Percentiles rank a stretch among this genome's conserved stretches.
Evolutionary conservation across 2,888 invertebrate genomes (phyloP).

Genomic region (Megastigmus dorsalis): DNA sequence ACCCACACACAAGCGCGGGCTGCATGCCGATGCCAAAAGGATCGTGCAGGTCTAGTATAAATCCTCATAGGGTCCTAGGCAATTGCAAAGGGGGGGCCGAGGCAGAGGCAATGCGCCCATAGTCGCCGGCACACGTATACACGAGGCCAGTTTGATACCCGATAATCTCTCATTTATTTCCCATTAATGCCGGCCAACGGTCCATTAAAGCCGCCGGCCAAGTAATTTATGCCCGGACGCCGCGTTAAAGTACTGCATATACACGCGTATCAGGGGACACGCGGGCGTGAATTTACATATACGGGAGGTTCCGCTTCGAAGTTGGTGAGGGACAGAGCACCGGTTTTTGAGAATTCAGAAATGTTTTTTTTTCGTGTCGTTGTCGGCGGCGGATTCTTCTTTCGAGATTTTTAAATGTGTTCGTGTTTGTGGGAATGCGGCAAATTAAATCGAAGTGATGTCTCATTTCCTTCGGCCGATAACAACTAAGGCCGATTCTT

Average conservation of each 20-base stretch:
- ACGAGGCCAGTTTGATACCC: slow-evolving; percentile 39
- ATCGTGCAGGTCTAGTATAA: slow-evolving; percentile 48
- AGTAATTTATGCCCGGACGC: slow-evolving; percentile 55
- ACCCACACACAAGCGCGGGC: no score
- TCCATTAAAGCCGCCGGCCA: slow-evolving; percentile 55
- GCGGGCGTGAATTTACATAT: slow-evolving; percentile 12
- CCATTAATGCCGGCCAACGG: slow-evolving; percentile 55
- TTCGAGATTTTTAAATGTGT: background rate
- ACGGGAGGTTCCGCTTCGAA: background rate
- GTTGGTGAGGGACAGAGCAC: no score
- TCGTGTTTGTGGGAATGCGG: no score
- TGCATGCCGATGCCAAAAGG: no score
- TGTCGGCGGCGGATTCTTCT: background rate
- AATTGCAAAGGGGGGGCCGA: no score
- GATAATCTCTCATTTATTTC: slow-evolving; percentile 59
- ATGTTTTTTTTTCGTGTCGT: no score
- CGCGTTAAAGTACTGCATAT: slow-evolving; percentile 20
- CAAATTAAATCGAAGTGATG: no score
- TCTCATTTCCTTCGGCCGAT: no score
- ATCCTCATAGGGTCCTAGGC: slow-evolving; percentile 41
- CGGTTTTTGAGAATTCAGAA: no score
- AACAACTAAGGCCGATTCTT: no score
- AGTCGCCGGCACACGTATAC: background rate
- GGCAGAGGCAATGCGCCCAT: no score
- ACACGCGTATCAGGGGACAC: background rate